phyloP scores from a whole-genome alignment of 2,888 invertebrate species.

The Parthenolecanium corni region DNA sequence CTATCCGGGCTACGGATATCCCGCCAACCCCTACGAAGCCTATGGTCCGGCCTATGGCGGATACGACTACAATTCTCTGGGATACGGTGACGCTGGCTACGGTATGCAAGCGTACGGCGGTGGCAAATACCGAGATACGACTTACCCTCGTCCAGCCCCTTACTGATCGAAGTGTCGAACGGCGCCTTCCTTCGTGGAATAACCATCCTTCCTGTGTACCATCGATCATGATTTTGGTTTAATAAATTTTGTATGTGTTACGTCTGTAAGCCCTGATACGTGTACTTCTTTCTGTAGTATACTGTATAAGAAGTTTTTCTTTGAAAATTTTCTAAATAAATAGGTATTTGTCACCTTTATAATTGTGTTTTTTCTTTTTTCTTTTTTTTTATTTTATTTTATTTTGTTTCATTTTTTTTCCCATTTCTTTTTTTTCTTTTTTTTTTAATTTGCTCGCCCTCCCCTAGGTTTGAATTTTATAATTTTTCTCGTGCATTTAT shows the following conservation, averaged over 20 bases:
- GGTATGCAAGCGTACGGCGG: constrained; percentile 33
- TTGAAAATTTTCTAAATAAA: constrained; percentile 20
- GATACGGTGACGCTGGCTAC: constrained; percentile 30
- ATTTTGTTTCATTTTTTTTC: background rate
- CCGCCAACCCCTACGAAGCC: constrained; percentile 34
- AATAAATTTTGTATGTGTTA: constrained; percentile 22
- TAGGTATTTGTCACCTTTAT: constrained; percentile 19
- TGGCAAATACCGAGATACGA: constrained; percentile 35
- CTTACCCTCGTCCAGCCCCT: constrained; percentile 33
- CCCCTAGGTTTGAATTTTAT: too few species aligned
- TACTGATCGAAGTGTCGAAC: constrained; percentile 30
- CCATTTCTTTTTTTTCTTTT: background rate
- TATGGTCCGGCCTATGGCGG: constrained; percentile 34
- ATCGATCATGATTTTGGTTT: constrained; percentile 4
- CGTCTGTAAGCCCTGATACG: constrained; percentile 7
- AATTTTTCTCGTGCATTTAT: too few species aligned
- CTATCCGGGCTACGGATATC: constrained; percentile 33
- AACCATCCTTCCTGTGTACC: too few species aligned
- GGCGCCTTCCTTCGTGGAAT: background rate
- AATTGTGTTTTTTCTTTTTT: constrained; percentile 9
- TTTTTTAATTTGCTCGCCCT: background rate
- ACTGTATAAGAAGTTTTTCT: constrained; percentile 13
- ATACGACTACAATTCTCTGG: constrained; percentile 32
- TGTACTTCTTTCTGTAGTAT: constrained; percentile 23
- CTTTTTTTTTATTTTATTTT: constrained; percentile 1